phyloP scores from a whole-genome alignment of 2,888 invertebrate genomes.

The Agonum fuliginosum region DNA sequence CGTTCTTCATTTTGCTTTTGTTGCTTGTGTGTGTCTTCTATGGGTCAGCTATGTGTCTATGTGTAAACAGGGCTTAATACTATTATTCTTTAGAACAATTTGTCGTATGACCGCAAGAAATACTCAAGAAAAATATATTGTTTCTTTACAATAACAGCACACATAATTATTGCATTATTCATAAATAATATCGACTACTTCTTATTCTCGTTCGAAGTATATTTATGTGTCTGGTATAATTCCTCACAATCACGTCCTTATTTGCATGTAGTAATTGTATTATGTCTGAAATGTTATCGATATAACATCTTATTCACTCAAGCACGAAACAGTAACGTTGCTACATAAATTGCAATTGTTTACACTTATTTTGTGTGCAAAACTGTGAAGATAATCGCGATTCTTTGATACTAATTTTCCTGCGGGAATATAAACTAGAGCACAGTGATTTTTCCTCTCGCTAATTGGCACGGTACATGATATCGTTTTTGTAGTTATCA shows the following conservation, averaged over 20 bases:
- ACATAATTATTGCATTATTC: conserved; percentile 13
- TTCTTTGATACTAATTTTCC: conserved; percentile 4
- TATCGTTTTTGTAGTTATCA: conserved; percentile 15
- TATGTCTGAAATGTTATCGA: conserved; percentile 49
- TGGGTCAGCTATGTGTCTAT: no score
- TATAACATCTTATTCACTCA: conserved; percentile 56
- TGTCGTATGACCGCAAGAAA: no score
- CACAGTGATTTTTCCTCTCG: conserved; percentile 9
- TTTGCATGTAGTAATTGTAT: conserved; percentile 59
- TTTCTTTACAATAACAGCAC: not conserved
- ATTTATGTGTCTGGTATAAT: conserved; percentile 50
- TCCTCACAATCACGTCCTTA: conserved; percentile 44
- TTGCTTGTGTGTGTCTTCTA: no score
- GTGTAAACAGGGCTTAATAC: no score
- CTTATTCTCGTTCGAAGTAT: conserved; percentile 13
- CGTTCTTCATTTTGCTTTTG: no score
- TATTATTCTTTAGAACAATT: no score
- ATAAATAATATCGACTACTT: conserved; percentile 5
- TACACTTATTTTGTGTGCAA: conserved; percentile 49
- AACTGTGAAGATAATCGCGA: conserved; percentile 48
- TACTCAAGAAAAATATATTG: no score
- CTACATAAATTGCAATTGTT: conserved; percentile 50
- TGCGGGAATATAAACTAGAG: conserved; percentile 1
- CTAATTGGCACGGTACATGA: conserved; percentile 30
- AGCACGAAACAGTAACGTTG: conserved; percentile 52